Conservation (phyloP, 1,140 invertebrate species). For the Acromyrmex heyeri region DNA sequence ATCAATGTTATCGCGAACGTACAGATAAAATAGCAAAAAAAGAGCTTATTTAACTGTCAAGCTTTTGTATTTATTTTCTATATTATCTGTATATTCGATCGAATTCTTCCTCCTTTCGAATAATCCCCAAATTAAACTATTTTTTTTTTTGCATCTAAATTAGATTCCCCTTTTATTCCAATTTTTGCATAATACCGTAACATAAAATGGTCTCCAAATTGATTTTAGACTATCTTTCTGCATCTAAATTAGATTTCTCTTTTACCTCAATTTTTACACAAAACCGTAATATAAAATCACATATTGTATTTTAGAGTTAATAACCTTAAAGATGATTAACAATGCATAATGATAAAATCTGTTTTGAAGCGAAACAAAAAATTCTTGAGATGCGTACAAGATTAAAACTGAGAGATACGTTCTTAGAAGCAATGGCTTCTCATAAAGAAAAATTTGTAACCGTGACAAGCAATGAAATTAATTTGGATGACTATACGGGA, state of each 20-base stretch:
- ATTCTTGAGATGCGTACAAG: slow-evolving; percentile 5
- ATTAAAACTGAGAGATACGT: slow-evolving; percentile 30
- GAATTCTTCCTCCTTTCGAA: not conserved
- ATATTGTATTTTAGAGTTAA: not conserved
- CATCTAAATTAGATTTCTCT: slow-evolving; percentile 7
- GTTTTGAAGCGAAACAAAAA: not conserved
- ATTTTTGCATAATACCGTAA: not conserved
- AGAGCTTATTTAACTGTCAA: not conserved
- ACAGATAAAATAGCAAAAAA: too few species aligned
- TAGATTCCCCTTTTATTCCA: not conserved
- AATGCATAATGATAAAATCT: slow-evolving; percentile 37
- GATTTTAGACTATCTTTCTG: not conserved
- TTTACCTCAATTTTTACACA: not conserved
- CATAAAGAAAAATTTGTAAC: slow-evolving; percentile 5
- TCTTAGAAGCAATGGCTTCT: not conserved
- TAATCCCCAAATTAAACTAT: not conserved
- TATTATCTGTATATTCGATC: not conserved
- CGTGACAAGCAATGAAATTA: slow-evolving; percentile 45
- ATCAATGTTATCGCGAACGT: too few species aligned
- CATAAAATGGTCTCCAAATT: not conserved
- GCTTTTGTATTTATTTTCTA: not conserved
- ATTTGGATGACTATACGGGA: slow-evolving; percentile 43
- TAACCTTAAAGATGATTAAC: slow-evolving; percentile 9
- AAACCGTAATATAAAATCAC: too few species aligned
- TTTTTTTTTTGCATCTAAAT: not conserved